Percentiles rank a stretch among this genome's conserved stretches.
Conservation (phyloP, 2,888 invertebrate species). For the Drosophila flavopinicola region DNA sequence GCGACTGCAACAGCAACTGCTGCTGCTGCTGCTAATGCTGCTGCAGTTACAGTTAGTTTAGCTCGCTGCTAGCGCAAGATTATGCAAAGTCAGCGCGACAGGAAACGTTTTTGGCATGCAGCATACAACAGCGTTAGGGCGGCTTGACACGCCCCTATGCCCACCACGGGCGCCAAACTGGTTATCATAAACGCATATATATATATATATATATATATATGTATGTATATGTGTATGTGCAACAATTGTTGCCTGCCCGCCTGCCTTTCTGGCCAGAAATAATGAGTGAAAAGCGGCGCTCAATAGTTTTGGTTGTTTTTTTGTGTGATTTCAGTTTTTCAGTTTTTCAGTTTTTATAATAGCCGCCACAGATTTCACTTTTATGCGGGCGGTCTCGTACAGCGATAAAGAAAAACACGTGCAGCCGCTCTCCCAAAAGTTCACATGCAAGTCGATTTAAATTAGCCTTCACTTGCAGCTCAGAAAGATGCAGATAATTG, state of each 20-base stretch:
- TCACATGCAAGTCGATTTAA: too few relatives aligned
- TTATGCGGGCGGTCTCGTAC: constrained; percentile 50
- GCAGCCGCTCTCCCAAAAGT: background rate
- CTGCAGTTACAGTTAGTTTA: constrained; percentile 28
- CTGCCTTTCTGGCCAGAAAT: constrained; percentile 42
- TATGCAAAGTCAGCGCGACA: constrained; percentile 69
- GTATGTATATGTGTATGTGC: constrained; percentile 2
- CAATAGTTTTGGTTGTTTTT: constrained; percentile 8
- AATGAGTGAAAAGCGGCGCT: constrained; percentile 35
- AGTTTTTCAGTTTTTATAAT: constrained; percentile 56
- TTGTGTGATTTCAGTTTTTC: background rate
- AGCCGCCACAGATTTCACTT: constrained; percentile 68
- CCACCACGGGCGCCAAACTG: constrained; percentile 26
- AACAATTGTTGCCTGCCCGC: constrained; percentile 61
- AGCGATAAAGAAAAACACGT: constrained; percentile 13
- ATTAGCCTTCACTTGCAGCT: too few relatives aligned
- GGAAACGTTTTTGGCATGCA: constrained; percentile 53
- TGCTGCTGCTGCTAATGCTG: constrained; percentile 6
- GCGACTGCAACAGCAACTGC: constrained; percentile 27
- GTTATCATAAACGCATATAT: constrained; percentile 19
- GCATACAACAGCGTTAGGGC: constrained; percentile 28
- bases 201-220: background rate
- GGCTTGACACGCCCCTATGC: constrained; percentile 15
- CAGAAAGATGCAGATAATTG: too few relatives aligned
- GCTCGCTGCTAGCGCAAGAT: constrained; percentile 45